phyloP scores from a whole-genome alignment of 2,888 invertebrate genomes.

The Lasius fuliginosus region DNA sequence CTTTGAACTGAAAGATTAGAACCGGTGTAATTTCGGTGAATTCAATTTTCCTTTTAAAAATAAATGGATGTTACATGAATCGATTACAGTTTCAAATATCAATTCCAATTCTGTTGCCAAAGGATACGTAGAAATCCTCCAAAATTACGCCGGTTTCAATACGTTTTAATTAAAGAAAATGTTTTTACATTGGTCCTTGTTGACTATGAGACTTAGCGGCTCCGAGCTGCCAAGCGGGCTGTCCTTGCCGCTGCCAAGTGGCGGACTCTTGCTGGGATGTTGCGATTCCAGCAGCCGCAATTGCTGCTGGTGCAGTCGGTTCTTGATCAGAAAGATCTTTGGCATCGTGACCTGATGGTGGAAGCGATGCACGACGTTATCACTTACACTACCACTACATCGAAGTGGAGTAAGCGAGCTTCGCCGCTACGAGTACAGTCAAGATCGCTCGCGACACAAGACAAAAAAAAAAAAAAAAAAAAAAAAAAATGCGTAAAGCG shows the following conservation, averaged over 20 bases:
- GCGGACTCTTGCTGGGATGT: constrained; percentile 88
- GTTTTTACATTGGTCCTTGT: constrained; percentile 85
- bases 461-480: not conserved
- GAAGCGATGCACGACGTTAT: constrained; percentile 54
- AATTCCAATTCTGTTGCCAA: not conserved
- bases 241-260: constrained; percentile 83
- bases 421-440: constrained; percentile 15
- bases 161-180: not conserved
- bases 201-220: constrained; percentile 87
- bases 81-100: not conserved
- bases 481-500: not conserved
- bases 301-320: constrained; percentile 97
- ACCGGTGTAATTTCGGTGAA: not conserved
- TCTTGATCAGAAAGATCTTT: constrained; percentile 97
- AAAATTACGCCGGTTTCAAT: constrained; percentile 8
- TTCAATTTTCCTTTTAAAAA: not conserved
- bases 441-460: constrained; percentile 28
- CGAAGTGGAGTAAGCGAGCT: constrained; percentile 26
- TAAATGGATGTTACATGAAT: not conserved
- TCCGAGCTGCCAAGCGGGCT: constrained; percentile 85
- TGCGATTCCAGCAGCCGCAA: constrained; percentile 93
- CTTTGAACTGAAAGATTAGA: not conserved
- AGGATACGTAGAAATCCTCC: not conserved
- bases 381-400: constrained; percentile 74
- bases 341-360: constrained; percentile 89